Evolutionary conservation across 2,113 vertebrate genomes (phyloP).

Genomic region (Pelodiscus sinensis): DNA sequence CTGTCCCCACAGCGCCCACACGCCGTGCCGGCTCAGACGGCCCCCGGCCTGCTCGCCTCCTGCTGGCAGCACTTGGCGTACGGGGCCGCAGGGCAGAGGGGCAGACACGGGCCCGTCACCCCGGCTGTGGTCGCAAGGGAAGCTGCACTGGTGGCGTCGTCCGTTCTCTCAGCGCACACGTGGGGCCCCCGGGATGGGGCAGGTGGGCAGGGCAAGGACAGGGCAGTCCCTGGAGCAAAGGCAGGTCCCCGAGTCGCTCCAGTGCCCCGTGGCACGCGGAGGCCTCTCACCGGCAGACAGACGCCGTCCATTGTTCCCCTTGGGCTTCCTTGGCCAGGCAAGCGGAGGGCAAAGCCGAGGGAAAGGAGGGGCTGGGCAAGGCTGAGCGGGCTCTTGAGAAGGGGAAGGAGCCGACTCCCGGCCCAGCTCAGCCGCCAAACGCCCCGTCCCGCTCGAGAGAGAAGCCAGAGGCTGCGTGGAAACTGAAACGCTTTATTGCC

Average conservation of each 20-base stretch:
- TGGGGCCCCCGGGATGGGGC: too few relatives aligned
- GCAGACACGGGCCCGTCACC: too few relatives aligned
- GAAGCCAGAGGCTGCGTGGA: neutral
- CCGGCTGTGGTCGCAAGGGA: too few relatives aligned
- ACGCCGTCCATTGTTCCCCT: neutral
- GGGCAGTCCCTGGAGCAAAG: neutral
- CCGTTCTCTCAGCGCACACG: too few relatives aligned
- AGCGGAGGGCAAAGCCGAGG: neutral
- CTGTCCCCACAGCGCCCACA: too few relatives aligned
- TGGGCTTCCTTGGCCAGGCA: neutral
- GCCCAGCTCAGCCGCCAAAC: neutral
- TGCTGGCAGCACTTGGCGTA: neutral
- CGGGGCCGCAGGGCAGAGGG: too few relatives aligned
- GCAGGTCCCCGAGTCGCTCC: too few relatives aligned
- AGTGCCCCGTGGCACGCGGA: too few relatives aligned
- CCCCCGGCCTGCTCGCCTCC: too few relatives aligned
- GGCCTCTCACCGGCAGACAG: too few relatives aligned
- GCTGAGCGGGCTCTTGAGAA: neutral
- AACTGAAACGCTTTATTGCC: conserved; percentile 75
- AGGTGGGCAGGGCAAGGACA: too few relatives aligned
- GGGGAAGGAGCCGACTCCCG: neutral
- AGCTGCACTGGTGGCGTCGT: too few relatives aligned
- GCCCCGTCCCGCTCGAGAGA: neutral
- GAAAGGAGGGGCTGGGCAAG: neutral
- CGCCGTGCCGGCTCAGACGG: neutral